These are phyloP conservation scores for Lasioglossum figueresi DNA, from an alignment of 2,888 invertebrate genomes.

Conservation along the genomic window DNA sequence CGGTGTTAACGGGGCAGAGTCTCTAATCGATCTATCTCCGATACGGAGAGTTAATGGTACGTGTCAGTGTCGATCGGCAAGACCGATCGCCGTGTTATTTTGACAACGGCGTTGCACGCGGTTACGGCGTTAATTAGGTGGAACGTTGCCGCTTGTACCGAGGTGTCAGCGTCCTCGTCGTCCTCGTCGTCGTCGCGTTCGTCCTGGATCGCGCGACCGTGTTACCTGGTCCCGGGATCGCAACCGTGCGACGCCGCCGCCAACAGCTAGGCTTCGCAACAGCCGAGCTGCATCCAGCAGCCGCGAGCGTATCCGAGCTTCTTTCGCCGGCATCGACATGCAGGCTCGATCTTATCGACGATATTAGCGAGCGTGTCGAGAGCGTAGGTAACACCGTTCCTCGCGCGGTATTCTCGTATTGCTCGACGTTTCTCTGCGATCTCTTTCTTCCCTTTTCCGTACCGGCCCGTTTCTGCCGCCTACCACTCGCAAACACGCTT, in stretches of 20 bases:
- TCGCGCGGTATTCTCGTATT: constrained; percentile 23
- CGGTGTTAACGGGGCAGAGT: neutral
- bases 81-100: constrained; percentile 67
- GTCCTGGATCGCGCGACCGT: constrained; percentile 29
- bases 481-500: constrained; percentile 4
- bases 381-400: constrained; percentile 60
- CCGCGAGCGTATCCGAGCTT: constrained; percentile 45
- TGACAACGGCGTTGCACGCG: constrained; percentile 63
- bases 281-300: neutral
- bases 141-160: constrained; percentile 50
- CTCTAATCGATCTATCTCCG: constrained; percentile 64
- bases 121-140: constrained; percentile 64
- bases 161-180: constrained; percentile 53
- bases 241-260: constrained; percentile 27
- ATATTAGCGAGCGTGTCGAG: constrained; percentile 75
- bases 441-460: neutral
- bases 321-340: constrained; percentile 57
- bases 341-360: constrained; percentile 73
- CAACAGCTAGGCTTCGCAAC: neutral
- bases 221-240: constrained; percentile 26
- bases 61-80: constrained; percentile 66
- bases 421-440: constrained; percentile 9
- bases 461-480: constrained; percentile 8
- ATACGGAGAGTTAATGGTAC: constrained; percentile 61
- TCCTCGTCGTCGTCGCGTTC: constrained; percentile 10